A percentile compares a stretch with the other conserved stretches of the same genome.
Evolutionary conservation across 2,113 vertebrate genomes (phyloP).

Genomic region (Todiramphus chloris): DNA sequence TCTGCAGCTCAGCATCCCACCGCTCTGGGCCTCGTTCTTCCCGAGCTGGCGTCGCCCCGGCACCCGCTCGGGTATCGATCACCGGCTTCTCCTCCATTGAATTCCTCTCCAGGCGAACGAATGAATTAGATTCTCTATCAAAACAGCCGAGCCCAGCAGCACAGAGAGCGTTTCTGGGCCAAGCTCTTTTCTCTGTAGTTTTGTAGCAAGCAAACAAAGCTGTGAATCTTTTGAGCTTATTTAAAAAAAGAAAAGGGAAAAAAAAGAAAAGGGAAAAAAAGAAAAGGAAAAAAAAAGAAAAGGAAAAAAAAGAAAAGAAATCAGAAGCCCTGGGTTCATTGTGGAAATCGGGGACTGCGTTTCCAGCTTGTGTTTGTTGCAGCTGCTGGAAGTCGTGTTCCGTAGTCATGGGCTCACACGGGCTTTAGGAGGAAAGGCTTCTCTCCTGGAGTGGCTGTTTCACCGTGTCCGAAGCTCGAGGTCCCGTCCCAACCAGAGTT

Average conservation of each 20-base stretch:
- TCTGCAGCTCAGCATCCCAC: neutral
- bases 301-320: neutral
- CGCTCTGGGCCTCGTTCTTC: neutral
- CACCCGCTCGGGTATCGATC: neutral
- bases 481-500: accelerated
- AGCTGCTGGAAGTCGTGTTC: neutral
- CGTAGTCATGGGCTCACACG: neutral
- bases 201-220: neutral
- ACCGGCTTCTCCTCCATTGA: neutral
- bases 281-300: neutral
- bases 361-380: neutral
- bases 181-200: neutral
- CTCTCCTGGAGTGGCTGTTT: neutral
- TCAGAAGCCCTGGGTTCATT: neutral
- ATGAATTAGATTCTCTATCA: neutral
- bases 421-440: neutral
- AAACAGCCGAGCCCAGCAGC: neutral
- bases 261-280: neutral
- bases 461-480: neutral
- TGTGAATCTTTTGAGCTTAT: neutral
- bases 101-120: neutral
- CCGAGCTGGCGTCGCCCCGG: neutral
- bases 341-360: neutral
- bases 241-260: neutral
- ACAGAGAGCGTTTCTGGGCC: neutral